These are phyloP conservation scores for Ceratina japonica DNA, from an alignment of 1,140 invertebrate species.

Conservation along the genomic window DNA sequence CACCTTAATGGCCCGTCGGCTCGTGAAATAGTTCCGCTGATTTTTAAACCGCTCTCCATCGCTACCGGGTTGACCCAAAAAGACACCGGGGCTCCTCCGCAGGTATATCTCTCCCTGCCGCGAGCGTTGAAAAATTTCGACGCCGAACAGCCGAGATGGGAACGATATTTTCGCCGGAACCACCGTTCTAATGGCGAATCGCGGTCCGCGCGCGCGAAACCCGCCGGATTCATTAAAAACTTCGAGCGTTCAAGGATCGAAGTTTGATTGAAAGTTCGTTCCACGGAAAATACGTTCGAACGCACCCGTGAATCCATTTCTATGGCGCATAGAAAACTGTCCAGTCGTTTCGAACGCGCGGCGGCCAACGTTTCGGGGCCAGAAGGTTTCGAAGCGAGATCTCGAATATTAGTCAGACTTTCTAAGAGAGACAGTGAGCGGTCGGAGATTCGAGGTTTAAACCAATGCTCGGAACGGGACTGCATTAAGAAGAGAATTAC, in stretches of 20 bases:
- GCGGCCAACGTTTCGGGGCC: neutral
- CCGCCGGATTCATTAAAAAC: no score
- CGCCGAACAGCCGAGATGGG: neutral
- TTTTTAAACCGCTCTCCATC: constrained; percentile 13
- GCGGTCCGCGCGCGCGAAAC: neutral
- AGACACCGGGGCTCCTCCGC: neutral
- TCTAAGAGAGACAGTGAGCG: no score
- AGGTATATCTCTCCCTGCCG: neutral
- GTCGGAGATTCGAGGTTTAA: no score
- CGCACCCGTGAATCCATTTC: neutral
- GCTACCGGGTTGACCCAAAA: constrained; percentile 1
- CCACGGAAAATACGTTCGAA: neutral
- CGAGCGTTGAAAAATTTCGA: constrained; percentile 27
- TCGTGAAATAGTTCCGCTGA: constrained; percentile 28
- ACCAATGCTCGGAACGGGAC: no score
- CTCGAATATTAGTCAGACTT: no score
- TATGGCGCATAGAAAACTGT: no score
- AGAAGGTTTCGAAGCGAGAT: neutral
- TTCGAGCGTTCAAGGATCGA: neutral
- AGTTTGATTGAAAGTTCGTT: neutral
- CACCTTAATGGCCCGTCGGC: constrained; percentile 33
- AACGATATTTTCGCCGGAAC: neutral
- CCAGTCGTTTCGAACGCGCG: no score
- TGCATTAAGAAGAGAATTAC: no score
- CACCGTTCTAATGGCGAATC: constrained; percentile 25